Percentiles rank a stretch among this genome's conserved stretches.
Conservation (phyloP, 2,113 vertebrate species). For the Riparia riparia region DNA sequence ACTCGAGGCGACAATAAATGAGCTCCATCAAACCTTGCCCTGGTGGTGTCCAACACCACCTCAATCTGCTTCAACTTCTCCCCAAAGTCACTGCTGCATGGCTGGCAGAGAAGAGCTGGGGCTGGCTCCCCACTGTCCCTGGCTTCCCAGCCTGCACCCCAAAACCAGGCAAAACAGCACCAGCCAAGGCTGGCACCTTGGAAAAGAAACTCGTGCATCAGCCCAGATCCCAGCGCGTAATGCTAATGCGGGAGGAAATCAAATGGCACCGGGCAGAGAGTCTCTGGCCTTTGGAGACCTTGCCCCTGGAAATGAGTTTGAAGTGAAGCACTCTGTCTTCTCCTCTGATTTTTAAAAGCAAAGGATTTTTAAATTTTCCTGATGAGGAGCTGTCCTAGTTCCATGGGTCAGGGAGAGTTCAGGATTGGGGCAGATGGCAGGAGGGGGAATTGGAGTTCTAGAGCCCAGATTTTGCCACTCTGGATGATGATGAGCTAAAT, state of each 20-base stretch:
- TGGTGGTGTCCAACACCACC: neutral
- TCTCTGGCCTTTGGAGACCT: neutral
- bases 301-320: neutral
- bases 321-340: neutral
- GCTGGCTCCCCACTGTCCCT: neutral
- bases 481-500: neutral
- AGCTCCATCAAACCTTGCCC: neutral
- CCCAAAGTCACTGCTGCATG: neutral
- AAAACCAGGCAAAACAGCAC: neutral
- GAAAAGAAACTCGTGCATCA: neutral
- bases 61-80: neutral
- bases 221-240: rapidly evolving
- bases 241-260: neutral
- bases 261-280: neutral
- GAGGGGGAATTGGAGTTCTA: neutral
- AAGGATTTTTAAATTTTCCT: neutral
- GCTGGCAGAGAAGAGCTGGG: neutral
- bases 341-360: neutral
- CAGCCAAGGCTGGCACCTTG: rapidly evolving
- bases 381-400: neutral
- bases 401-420: neutral
- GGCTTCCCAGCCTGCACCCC: neutral
- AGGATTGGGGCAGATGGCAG: neutral
- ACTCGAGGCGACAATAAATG: neutral
- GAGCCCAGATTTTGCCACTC: neutral